Base-by-base conservation (phyloP, 2,113 vertebrate genomes). In the Hepsetus odoe region DNA sequence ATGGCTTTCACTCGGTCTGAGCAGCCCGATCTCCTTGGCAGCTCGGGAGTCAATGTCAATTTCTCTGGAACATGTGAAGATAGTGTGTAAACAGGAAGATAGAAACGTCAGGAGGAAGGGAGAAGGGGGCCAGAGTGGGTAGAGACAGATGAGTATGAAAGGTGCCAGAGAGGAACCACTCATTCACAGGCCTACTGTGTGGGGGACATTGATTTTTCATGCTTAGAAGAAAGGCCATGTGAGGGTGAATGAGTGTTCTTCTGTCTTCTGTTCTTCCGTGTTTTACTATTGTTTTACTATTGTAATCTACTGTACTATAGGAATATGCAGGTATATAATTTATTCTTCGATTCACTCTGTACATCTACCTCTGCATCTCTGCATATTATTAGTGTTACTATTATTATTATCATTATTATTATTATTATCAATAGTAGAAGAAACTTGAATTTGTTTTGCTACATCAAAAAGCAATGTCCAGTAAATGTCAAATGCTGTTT, bases 1-100 rank as follows among this genome's bases (percentile, higher is more conserved):
- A 93, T 92, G 90, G 88, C 91, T 92, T 95, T 94, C 94, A 91
- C 89, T 92, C 92, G 87, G 84, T 84, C 85, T 86, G 86, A 71
- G 65, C 83, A 84, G 87, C 91, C 84, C 80, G 91, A 89, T 92
- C 91, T 93, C 91, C 93, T 88, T 92, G 92, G 94, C 92, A 87
- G 76, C 87, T 90, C 92, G 84, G 88, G 85, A 90, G 90, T 79
- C 33, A 80, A 81, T 93, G 92, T 93, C 90, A 92, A 90, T 94
- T 93, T 95, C 92, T 94, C 88, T 87, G 93, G 89, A 89, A 89
- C 93, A 94, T 92, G 92, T 89, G 75, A 82, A 67, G 66, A 11
- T 33, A 8, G 65, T 24, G 76, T 30, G 40, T 51, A 68, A 70
- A 74, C 62, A 70, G 28, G 14, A 38, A 9, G 38, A 24, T 12